Conservation (phyloP, 1,140 invertebrate genomes). For the Fopius arisanus region DNA sequence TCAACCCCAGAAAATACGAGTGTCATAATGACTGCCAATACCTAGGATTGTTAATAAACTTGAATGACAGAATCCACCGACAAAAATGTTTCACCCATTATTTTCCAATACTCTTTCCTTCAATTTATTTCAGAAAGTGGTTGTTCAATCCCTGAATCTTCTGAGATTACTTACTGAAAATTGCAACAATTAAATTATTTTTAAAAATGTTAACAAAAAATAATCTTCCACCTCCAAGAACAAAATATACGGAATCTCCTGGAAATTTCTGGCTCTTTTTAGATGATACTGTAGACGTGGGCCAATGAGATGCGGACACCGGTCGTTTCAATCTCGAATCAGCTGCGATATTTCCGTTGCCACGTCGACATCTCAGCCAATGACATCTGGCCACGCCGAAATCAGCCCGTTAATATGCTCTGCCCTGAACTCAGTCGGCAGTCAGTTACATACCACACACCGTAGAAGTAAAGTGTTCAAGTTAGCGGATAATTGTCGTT, state of each 20-base stretch:
- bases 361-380: conserved; percentile 55
- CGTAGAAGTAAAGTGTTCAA: conserved; percentile 26
- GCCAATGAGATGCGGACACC: conserved; percentile 66
- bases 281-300: conserved; percentile 58
- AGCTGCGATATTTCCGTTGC: conserved; percentile 43
- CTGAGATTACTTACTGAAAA: neutral
- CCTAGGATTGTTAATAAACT: too few species aligned
- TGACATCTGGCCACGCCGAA: conserved; percentile 63
- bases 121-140: too few species aligned
- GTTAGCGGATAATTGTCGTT: neutral
- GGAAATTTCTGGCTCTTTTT: conserved; percentile 39
- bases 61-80: too few species aligned
- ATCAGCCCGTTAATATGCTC: conserved; percentile 63
- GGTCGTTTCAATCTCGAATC: conserved; percentile 52
- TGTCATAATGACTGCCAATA: too few species aligned
- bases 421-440: conserved; percentile 43
- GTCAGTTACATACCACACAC: conserved; percentile 55
- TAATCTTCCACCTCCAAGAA: conserved; percentile 4
- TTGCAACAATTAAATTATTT: neutral
- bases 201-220: neutral
- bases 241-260: conserved; percentile 11
- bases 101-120: too few species aligned
- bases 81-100: too few species aligned
- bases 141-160: too few species aligned
- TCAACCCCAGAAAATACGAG: too few species aligned